Evolutionary conservation across 1,140 invertebrate genomes (phyloP), one percentile per base, ranked within the genome.

Genomic region (Heliothis virescens): DNA sequence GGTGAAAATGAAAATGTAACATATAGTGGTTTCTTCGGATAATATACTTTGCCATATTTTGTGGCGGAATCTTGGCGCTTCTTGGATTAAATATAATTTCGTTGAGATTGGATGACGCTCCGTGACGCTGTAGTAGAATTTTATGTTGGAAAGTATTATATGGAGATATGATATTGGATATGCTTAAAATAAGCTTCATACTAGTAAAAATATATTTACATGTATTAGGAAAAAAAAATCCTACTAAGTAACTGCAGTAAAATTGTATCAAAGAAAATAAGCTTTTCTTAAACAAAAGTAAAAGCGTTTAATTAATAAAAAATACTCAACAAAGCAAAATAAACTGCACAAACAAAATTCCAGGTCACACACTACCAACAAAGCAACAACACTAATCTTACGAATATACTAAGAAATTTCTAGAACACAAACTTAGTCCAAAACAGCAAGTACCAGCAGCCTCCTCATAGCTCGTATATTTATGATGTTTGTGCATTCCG

Each of bases 401-500:
- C 7, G 16, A 47, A 65, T 48, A 18, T 34, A 18, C n/a, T 13
- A 52, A 53, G 65, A 69, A 69, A 52, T 15, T 9, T 26, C 13
- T 52, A 15, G 48, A 62, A n/a, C 16, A 47, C 18, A 13, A 59
- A 60, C n/a, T 74, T 29, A 72, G 48, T 74, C 55, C n/a, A 74
- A 74, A 74, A 47, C 47, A 16, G 57, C 57, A 60, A 74, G 47
- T 34, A 15, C 21, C 18, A 75, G 62, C 47, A 65, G 62, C 69
- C 69, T 73, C 47, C 74, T 76, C 74, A 63, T 76, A 65, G 65
- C 21, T 21, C 60, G 59, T 53, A 52, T 76, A 63, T 76, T 76
- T 76, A 76, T 59, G 74, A 65, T 76, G 74, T 76, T 76, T 79
- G 55, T 79, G 78, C 74, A 81, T 77, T 72, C 48, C 60, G 73